Evolutionary conservation across 2,113 vertebrate species (phyloP), one percentile per base, ranked within the genome.

Genomic region (Tretioscincus oriximinensis): DNA sequence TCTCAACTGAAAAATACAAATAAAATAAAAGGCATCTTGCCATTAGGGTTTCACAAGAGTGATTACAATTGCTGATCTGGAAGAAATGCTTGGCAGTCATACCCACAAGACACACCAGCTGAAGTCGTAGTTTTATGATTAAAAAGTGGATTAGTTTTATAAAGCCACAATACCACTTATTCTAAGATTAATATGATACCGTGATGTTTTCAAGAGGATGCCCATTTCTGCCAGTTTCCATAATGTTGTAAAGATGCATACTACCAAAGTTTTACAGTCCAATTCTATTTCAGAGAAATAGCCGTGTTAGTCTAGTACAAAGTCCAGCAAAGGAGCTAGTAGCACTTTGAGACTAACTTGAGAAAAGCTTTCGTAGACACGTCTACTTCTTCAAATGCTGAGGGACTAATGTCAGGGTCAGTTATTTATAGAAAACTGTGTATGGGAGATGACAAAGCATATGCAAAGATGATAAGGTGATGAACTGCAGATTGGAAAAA

Each of bases 201-300:
- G 12, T 9, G 54, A 1, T 78, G 78, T 20, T 11, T 2, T 73
- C 77, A 29, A 21, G 78, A 65, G 80, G 47, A 11, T 89, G n/a
- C 0, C 64, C 10, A 78, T 31, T 69, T 78, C 70, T 79, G 80
- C 3, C 49, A 1, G 0, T 51, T 26, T 29, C 4, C 9, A 51
- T 68, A 79, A 73, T 76, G 16, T 20, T 26, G 7, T 29, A 24
- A 76, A 64, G 35, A 83, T 68, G 4, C 22, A 61, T 84, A n/a
- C 11, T 81, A 29, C 35, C 28, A 81, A n/a, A 21, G 14, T 41
- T 1, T 65, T 76, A 18, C 29, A 6, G 5, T 24, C 5, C n/a
- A n/a, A n/a, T n/a, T n/a, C n/a, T n/a, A n/a, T n/a, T n/a, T n/a
- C n/a, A n/a, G n/a, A n/a, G n/a, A n/a, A n/a, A n/a, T n/a, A n/a